Evolutionary conservation across 2,888 invertebrate species (phyloP).

Genomic region (Sphaeridia pumilis): DNA sequence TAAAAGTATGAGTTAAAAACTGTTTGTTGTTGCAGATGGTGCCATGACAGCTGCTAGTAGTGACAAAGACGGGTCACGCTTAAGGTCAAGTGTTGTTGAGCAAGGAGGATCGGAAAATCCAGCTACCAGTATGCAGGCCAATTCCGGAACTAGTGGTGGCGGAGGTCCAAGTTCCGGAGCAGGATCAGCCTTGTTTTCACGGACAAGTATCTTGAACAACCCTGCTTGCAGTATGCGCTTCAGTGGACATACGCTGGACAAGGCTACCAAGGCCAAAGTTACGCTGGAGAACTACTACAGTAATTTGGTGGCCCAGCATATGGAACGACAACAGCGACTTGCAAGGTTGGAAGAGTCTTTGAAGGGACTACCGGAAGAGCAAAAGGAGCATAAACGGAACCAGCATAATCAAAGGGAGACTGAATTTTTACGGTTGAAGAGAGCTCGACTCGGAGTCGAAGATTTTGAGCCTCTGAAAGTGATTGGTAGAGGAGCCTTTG

Average conservation of each 20-base stretch:
- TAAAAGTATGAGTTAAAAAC: background rate
- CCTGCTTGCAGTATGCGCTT: conserved; percentile 67
- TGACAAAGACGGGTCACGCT: conserved; percentile 25
- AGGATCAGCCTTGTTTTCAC: conserved; percentile 13
- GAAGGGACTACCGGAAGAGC: conserved; percentile 82
- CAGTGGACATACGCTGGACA: conserved; percentile 94
- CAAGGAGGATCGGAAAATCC: conserved; percentile 9
- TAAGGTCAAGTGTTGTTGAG: conserved; percentile 17
- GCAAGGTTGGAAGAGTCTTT: conserved; percentile 92
- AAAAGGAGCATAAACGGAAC: conserved; percentile 83
- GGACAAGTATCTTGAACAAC: conserved; percentile 22
- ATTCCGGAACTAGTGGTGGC: conserved; percentile 3
- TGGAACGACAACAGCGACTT: conserved; percentile 85
- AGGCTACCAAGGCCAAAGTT: conserved; percentile 96
- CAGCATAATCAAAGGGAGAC: conserved; percentile 98
- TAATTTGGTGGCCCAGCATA: conserved; percentile 93
- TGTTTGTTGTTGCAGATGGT: conserved; percentile 17
- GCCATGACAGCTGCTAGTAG: conserved; percentile 33
- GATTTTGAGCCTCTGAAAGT: conserved; percentile 98
- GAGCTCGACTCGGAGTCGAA: conserved; percentile 90
- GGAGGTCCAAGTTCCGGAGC: conserved; percentile 6
- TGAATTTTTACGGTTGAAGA: conserved; percentile 89
- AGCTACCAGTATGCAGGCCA: conserved; percentile 8
- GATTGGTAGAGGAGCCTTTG: conserved; percentile 78
- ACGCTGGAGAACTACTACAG: conserved; percentile 98